Evolutionary conservation across 1,140 invertebrate species (phyloP).

Genomic region (Ganaspis sp.): DNA sequence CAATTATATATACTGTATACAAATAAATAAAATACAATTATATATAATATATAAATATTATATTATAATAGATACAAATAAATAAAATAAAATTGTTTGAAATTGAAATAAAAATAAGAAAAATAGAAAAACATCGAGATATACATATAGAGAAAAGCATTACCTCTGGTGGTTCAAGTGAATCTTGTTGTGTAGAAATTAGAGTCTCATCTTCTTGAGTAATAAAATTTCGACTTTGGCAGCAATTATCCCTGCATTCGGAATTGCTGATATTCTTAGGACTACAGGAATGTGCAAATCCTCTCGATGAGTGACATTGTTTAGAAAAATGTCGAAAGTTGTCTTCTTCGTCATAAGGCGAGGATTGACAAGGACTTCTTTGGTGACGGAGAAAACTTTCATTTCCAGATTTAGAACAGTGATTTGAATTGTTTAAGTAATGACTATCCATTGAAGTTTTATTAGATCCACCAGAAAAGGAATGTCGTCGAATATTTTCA

Average conservation of each 20-base stretch:
- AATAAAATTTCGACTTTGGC: conserved; percentile 6
- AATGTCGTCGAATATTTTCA: neutral
- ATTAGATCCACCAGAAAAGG: neutral
- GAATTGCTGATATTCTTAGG: conserved; percentile 20
- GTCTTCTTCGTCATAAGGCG: conserved; percentile 36
- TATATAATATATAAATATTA: too few species aligned
- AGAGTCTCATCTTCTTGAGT: conserved; percentile 53
- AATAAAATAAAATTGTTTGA: too few species aligned
- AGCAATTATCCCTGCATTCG: neutral
- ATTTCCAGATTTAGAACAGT: conserved; percentile 35
- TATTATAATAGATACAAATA: too few species aligned
- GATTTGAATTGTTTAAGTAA: neutral
- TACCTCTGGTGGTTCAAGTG: conserved; percentile 57
- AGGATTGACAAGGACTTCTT: conserved; percentile 8
- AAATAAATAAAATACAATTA: conserved; percentile 1
- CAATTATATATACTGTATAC: too few species aligned
- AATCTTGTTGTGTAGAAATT: conserved; percentile 37
- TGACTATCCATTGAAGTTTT: neutral
- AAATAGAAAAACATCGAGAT: too few species aligned
- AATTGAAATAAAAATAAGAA: too few species aligned
- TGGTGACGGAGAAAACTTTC: conserved; percentile 28
- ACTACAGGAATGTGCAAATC: conserved; percentile 43
- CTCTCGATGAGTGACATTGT: conserved; percentile 40
- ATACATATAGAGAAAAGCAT: conserved; percentile 31
- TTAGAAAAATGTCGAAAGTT: conserved; percentile 41